Evolutionary conservation across 2,797 vertebrate species (phyloP).

Genomic region (Pseudochirops cupreus): DNA sequence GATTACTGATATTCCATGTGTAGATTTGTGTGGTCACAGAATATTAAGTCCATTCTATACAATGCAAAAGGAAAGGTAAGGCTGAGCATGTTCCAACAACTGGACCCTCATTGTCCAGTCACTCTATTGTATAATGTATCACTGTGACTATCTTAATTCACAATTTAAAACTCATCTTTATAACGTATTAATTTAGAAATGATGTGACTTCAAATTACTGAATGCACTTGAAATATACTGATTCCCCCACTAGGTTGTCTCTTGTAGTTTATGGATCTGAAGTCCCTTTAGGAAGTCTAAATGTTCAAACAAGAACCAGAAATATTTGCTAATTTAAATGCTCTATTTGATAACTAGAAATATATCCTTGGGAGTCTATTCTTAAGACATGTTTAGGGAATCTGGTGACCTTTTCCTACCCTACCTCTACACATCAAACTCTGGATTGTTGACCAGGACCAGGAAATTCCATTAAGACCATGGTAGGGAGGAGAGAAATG

Average conservation of each 20-base stretch:
- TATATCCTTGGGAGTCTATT: not conserved
- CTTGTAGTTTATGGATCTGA: not conserved
- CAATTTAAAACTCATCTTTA: not conserved
- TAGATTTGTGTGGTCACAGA: no score
- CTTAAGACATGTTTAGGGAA: not conserved
- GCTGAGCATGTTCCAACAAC: not conserved
- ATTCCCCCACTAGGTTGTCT: not conserved
- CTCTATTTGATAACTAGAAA: not conserved
- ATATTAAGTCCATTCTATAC: no score
- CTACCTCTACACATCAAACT: not conserved
- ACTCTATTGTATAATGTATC: not conserved
- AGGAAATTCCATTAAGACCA: not conserved
- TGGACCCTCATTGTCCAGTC: not conserved
- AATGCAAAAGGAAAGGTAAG: no score
- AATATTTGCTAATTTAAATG: fast-evolving
- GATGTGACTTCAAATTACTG: not conserved
- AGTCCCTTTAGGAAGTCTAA: not conserved
- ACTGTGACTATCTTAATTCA: not conserved
- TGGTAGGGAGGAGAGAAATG: not conserved
- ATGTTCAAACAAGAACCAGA: not conserved
- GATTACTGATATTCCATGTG: no score
- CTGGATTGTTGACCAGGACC: not conserved
- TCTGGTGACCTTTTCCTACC: not conserved
- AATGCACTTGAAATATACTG: not conserved
- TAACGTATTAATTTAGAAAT: not conserved